Percentiles rank a stretch among this genome's conserved stretches.
These are phyloP conservation scores for Andrena fulva DNA, from an alignment of 2,888 invertebrate species.

Conservation along the genomic window DNA sequence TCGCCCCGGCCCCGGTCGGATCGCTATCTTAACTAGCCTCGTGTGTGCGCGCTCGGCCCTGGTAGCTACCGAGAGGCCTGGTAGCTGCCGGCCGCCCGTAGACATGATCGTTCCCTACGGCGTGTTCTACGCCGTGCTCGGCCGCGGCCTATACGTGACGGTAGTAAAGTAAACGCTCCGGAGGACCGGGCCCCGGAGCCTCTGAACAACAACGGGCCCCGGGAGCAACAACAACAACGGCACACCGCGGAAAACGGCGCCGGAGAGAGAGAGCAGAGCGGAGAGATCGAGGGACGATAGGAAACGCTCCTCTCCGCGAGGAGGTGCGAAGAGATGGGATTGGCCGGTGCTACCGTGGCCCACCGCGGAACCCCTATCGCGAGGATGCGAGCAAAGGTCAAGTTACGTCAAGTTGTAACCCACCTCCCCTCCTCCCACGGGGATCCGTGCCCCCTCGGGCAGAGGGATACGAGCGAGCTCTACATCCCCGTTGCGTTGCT, in stretches of 20 bases:
- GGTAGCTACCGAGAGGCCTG: conserved; percentile 64
- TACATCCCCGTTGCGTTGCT: conserved; percentile 19
- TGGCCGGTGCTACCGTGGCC: conserved; percentile 55
- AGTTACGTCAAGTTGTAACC: conserved; percentile 61
- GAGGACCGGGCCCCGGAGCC: conserved; percentile 25
- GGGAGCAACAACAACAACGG: conserved; percentile 22
- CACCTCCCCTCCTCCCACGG: background rate
- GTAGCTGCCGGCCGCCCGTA: conserved; percentile 66
- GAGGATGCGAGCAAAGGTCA: conserved; percentile 55
- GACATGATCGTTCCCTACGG: conserved; percentile 71
- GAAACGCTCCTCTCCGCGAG: conserved; percentile 13
- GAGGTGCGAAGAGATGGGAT: conserved; percentile 75
- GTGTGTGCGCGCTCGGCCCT: conserved; percentile 63
- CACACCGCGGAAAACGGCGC: conserved; percentile 73
- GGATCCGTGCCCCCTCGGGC: background rate
- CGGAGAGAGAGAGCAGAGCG: background rate
- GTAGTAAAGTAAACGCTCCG: conserved; percentile 79
- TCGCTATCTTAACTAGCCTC: conserved; percentile 83
- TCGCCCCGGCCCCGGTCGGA: conserved; percentile 77
- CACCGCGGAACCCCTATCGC: conserved; percentile 41
- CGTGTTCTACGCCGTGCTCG: conserved; percentile 73
- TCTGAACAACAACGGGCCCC: conserved; percentile 1
- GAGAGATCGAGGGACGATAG: conserved; percentile 65
- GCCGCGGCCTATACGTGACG: conserved; percentile 74
- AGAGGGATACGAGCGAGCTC: background rate